These are phyloP conservation scores for Chymomyza procnemis DNA, from an alignment of 2,888 invertebrate species.

Conservation along the genomic window DNA sequence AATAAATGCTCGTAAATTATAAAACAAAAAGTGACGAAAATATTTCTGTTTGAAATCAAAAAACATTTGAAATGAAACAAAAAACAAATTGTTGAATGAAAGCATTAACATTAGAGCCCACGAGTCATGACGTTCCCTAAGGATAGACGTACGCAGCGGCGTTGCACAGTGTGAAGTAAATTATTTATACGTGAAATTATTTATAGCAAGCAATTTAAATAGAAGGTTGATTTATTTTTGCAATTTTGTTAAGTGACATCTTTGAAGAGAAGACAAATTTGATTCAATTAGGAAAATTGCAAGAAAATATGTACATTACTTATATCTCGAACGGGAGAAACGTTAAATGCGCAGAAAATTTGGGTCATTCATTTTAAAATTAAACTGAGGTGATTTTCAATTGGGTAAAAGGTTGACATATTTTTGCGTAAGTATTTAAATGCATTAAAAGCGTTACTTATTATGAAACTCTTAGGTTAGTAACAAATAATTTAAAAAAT, in stretches of 20 bases:
- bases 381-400: too few species aligned
- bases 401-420: too few species aligned
- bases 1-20: conserved; percentile 59
- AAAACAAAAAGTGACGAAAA: conserved; percentile 36
- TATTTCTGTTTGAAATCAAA: conserved; percentile 47
- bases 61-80: conserved; percentile 36
- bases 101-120: neutral
- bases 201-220: neutral
- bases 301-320: neutral
- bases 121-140: neutral
- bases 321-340: neutral
- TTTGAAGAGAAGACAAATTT: neutral
- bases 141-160: neutral
- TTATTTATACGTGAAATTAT: neutral
- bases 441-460: neutral
- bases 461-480: too few species aligned
- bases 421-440: neutral
- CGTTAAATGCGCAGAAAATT: neutral
- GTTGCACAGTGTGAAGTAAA: neutral
- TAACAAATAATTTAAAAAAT: too few species aligned
- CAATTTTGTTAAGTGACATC: neutral
- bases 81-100: neutral
- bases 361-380: neutral
- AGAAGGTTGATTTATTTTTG: neutral
- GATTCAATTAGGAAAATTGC: neutral